Conservation (phyloP, 2,888 invertebrate species). For the Nesidiocoris tenuis region DNA sequence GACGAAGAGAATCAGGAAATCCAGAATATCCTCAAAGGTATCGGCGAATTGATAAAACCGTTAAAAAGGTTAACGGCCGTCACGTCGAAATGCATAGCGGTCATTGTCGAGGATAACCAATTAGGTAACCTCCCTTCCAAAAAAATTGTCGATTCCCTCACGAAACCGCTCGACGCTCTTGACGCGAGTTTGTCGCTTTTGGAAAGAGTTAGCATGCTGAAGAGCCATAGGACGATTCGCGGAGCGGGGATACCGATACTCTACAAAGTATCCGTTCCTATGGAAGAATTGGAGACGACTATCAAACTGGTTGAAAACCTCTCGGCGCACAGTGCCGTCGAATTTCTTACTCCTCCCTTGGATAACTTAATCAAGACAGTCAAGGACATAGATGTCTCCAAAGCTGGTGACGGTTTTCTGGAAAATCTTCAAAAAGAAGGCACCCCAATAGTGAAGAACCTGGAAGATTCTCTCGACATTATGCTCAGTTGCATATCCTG, state of each 20-base stretch:
- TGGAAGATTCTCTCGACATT: slow-evolving; percentile 49
- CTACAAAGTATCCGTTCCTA: slow-evolving; percentile 49
- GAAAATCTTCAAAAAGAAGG: slow-evolving; percentile 50
- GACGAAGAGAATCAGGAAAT: slow-evolving; percentile 47
- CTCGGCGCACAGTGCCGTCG: slow-evolving; percentile 50
- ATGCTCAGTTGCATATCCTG: slow-evolving; percentile 49
- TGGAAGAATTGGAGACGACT: slow-evolving; percentile 51
- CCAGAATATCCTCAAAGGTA: slow-evolving; percentile 47
- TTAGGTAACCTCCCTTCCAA: slow-evolving; percentile 42
- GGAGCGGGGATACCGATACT: slow-evolving; percentile 48
- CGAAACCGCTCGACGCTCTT: slow-evolving; percentile 49
- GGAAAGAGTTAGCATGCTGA: slow-evolving; percentile 46
- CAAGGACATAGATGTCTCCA: slow-evolving; percentile 46
- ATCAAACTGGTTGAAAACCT: slow-evolving; percentile 50
- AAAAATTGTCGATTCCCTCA: slow-evolving; percentile 47
- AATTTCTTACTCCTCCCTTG: slow-evolving; percentile 50
- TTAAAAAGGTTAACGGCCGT: slow-evolving; percentile 48
- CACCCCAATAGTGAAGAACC: slow-evolving; percentile 46
- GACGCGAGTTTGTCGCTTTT: slow-evolving; percentile 46
- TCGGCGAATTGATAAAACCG: slow-evolving; percentile 48
- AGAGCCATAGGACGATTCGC: slow-evolving; percentile 47
- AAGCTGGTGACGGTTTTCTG: slow-evolving; percentile 47
- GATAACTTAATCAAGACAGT: slow-evolving; percentile 48
- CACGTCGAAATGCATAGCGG: slow-evolving; percentile 47
- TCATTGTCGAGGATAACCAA: slow-evolving; percentile 47